Conservation (phyloP, 2,888 invertebrate species). For the Maniola hyperantus region DNA sequence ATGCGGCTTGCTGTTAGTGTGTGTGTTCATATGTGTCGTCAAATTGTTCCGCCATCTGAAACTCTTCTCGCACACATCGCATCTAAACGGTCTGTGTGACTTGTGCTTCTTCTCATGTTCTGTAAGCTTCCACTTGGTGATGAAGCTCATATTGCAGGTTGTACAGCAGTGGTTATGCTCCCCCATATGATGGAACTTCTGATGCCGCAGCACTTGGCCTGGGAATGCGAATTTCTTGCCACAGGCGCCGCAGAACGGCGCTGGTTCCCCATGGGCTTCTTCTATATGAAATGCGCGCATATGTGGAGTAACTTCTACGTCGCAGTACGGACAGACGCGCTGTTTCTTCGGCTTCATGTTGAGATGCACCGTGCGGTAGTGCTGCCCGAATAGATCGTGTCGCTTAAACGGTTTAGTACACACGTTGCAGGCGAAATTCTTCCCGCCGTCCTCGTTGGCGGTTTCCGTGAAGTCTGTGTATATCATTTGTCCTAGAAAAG, state of each 20-base stretch:
- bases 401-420: conserved; percentile 50
- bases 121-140: neutral
- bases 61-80: conserved; percentile 3
- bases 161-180: conserved; percentile 50
- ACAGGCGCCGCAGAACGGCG: conserved; percentile 54
- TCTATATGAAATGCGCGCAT: conserved; percentile 52
- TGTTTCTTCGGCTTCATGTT: conserved; percentile 48
- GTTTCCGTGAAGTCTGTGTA: conserved; percentile 15
- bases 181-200: conserved; percentile 58
- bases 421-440: conserved; percentile 46
- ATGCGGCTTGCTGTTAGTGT: neutral
- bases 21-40: conserved; percentile 5
- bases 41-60: conserved; percentile 1
- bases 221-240: conserved; percentile 56
- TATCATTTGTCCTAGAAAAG: conserved; percentile 1
- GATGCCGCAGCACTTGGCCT: conserved; percentile 49
- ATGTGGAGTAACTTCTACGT: conserved; percentile 48
- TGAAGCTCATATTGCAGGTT: neutral
- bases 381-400: conserved; percentile 52
- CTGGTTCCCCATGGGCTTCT: conserved; percentile 49
- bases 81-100: neutral
- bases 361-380: conserved; percentile 55
- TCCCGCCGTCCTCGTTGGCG: conserved; percentile 35
- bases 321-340: conserved; percentile 54
- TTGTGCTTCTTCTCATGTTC: neutral